Evolutionary conservation across 1,140 invertebrate species (phyloP), one percentile per base, ranked within the genome.

Genomic region (Tetramorium alpestre): DNA sequence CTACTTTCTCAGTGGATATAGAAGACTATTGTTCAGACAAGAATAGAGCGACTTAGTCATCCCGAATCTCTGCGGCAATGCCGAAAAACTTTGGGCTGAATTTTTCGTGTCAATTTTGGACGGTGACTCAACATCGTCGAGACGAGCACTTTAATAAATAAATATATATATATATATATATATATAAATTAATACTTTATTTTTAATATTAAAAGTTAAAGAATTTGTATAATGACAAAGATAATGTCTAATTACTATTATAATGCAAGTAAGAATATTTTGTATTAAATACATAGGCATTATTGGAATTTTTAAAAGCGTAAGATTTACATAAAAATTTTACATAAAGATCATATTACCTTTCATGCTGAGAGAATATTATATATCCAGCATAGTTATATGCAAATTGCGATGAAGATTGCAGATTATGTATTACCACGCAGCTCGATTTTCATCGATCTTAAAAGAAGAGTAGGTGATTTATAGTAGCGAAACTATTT

Each of bases 11-110:
- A 90, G 86, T 87, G 72, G 78, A 91, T 88, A 91, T 64, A 90
- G 78, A 87, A 77, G 89, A 88, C 51, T 78, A 91, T 70, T 58
- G 64, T 89, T 87, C 72, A 75, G 85, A 91, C 81, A 86, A 72
- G 76, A 91, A 91, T 92, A 91, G 90, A 85, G 80, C 51, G 64
- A 78, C 85, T 92, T 90, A 92, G 88, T 91, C 91, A 90, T 90
- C 81, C 77, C 67, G 73, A 86, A 72, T 78, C 85, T 89, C 76
- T 85, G 41, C 33, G 13, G 78, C 49, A 87, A 87, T 88, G 41
- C 38, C 41, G 87, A 88, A 90, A 91, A 91, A 67, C 87, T 75
- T 82, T 76, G 75, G 67, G 54, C 64, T 62, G 65, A 58, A 58
- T 87, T 87, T 92, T 92, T 90, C 67, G 38, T 70, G 13, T 16